Conservation (phyloP, 2,797 vertebrate species). For the Sebastes oblongus region DNA sequence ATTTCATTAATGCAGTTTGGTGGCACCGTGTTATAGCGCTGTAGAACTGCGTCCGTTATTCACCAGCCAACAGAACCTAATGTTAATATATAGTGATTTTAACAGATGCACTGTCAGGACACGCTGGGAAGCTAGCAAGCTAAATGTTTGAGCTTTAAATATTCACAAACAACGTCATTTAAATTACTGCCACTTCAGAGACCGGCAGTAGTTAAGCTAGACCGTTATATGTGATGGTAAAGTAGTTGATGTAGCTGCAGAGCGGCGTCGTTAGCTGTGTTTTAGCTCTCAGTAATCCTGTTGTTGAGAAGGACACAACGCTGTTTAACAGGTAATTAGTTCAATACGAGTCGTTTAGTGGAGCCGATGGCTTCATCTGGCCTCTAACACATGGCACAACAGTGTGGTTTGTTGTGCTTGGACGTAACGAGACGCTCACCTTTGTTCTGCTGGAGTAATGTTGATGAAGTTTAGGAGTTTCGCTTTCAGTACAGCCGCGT, state of each 20-base stretch:
- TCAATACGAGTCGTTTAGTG: background rate
- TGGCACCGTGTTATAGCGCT: accelerated
- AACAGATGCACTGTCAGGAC: background rate
- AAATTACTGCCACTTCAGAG: background rate
- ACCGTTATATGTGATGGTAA: background rate
- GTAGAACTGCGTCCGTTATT: accelerated
- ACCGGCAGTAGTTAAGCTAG: background rate
- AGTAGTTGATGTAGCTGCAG: background rate
- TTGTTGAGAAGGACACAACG: background rate
- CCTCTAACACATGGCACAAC: background rate
- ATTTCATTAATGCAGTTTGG: background rate
- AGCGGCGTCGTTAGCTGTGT: background rate
- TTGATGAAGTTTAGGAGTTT: slow-evolving; percentile 1
- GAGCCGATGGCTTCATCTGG: background rate
- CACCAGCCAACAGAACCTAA: background rate
- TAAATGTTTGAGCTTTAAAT: background rate
- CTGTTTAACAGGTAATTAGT: background rate
- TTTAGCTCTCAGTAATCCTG: slow-evolving; percentile 40
- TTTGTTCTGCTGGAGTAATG: background rate
- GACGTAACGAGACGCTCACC: background rate
- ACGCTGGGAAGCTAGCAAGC: background rate
- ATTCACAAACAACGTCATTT: background rate
- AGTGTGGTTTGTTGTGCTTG: accelerated
- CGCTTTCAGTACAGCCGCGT: background rate
- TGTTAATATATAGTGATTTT: background rate